These are phyloP conservation scores for Rhagophthalmus giganteus DNA, from an alignment of 2,888 invertebrate genomes.

Conservation along the genomic window DNA sequence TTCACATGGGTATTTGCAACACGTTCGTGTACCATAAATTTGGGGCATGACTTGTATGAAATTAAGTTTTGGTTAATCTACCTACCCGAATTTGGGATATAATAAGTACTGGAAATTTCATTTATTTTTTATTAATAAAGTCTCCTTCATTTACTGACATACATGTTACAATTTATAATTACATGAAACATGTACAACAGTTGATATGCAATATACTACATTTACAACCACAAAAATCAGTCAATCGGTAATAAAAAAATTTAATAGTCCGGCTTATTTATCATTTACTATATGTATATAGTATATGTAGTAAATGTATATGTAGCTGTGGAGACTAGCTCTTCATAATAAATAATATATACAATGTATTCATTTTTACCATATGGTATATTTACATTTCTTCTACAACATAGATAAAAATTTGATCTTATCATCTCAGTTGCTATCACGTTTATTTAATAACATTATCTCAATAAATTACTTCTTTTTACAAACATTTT, in stretches of 20 bases:
- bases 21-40: too few species aligned
- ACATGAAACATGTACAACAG: constrained; percentile 53
- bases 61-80: neutral
- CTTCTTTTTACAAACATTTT: constrained; percentile 28
- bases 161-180: constrained; percentile 48
- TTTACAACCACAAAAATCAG: constrained; percentile 37
- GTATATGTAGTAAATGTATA: constrained; percentile 39
- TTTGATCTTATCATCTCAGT: constrained; percentile 43
- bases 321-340: constrained; percentile 41
- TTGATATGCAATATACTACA: constrained; percentile 49
- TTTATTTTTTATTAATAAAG: constrained; percentile 20
- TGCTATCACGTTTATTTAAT: constrained; percentile 40
- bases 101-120: constrained; percentile 1
- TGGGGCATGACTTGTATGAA: too few species aligned
- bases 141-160: constrained; percentile 50
- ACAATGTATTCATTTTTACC: constrained; percentile 40
- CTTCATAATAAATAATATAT: constrained; percentile 43
- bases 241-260: constrained; percentile 48
- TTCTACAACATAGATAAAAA: constrained; percentile 44
- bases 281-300: constrained; percentile 10
- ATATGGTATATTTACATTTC: constrained; percentile 32
- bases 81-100: neutral
- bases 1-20: too few species aligned
- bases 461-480: constrained; percentile 28
- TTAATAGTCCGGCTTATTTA: constrained; percentile 32